Evolutionary conservation across 2,113 vertebrate species (phyloP), one percentile per base, ranked within the genome.

Genomic region (Leucopsar rothschildi): DNA sequence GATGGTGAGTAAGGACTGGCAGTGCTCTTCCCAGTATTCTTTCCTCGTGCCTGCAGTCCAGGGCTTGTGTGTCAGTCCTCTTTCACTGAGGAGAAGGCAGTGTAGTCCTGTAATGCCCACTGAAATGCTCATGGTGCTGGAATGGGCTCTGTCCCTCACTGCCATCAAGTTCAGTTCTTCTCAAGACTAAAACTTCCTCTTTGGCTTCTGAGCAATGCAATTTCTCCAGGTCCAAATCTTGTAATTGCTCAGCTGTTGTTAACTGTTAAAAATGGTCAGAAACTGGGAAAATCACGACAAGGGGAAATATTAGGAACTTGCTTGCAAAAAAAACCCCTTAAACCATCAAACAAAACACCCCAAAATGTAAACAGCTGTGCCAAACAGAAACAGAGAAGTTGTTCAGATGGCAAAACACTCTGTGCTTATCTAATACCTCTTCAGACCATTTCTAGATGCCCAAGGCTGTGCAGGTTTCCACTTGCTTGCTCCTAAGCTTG

Each of bases 1-100:
- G 35, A 4, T 66, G 33, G 45, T 66, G 27, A 77, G 29, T 31
- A 50, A 77, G 44, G 35, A 49, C 21, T 81, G 64, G 8, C 45
- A 59, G 19, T 19, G 39, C 3, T 57, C 20, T 72, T 61, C 42
- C 22, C 53, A 49, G 6, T 5, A 1, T n/a, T 73, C 7, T 6
- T 7, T 53, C 8, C 20, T 33, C 21, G 45, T 69, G 22, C 7
- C 18, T 80, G 17, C 42, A 88, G 23, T 53, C 37, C 28, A 24
- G n/a, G 14, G 20, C 9, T 53, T 27, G 16, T 50, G 31, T 28
- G n/a, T 4, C 2, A 0, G 10, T 33, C 6, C 24, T 40, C 6
- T 37, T 37, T 57, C n/a, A 21, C 22, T 4, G 35, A 45, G 70
- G 10, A 7, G 29, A 76, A 63, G 28, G 5, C 27, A 57, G 1